These are phyloP conservation scores for Conger conger DNA, from an alignment of 2,113 vertebrate species.

Conservation along the genomic window DNA sequence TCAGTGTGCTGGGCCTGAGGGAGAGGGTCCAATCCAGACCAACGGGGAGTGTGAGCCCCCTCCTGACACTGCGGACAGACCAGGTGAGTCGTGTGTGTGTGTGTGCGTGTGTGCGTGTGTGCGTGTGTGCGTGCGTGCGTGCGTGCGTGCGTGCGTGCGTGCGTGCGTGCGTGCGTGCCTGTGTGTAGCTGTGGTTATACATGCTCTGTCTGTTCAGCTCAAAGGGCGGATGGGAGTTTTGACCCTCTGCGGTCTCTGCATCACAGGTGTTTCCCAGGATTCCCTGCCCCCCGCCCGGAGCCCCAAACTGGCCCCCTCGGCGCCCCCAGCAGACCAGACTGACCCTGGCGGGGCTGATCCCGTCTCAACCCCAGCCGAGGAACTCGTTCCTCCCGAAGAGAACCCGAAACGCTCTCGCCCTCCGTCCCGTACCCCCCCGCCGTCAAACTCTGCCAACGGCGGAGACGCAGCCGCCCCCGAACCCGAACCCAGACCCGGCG, in stretches of 20 bases:
- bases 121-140: no score
- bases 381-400: conserved; percentile 37
- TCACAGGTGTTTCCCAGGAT: conserved; percentile 79
- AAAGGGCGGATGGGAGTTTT: neutral
- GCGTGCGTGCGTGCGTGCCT: no score
- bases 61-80: conserved; percentile 72
- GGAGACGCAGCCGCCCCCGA: conserved; percentile 48
- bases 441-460: conserved; percentile 27
- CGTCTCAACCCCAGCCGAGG: conserved; percentile 33
- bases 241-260: neutral
- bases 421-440: conserved; percentile 23
- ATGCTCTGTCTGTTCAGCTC: no score
- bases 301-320: conserved; percentile 50
- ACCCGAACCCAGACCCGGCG: conserved; percentile 50
- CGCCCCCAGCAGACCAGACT: conserved; percentile 37
- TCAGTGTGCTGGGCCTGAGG: conserved; percentile 53
- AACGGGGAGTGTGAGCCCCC: conserved; percentile 83
- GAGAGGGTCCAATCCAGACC: conserved; percentile 69
- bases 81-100: conserved; percentile 68
- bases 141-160: no score
- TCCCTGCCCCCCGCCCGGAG: conserved; percentile 44
- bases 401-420: conserved; percentile 41
- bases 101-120: no score
- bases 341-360: conserved; percentile 46
- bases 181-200: no score